Percentiles rank a stretch among this genome's conserved stretches.
These are phyloP conservation scores for Oryzias sinensis DNA, from an alignment of 2,797 vertebrate species.

Conservation along the genomic window DNA sequence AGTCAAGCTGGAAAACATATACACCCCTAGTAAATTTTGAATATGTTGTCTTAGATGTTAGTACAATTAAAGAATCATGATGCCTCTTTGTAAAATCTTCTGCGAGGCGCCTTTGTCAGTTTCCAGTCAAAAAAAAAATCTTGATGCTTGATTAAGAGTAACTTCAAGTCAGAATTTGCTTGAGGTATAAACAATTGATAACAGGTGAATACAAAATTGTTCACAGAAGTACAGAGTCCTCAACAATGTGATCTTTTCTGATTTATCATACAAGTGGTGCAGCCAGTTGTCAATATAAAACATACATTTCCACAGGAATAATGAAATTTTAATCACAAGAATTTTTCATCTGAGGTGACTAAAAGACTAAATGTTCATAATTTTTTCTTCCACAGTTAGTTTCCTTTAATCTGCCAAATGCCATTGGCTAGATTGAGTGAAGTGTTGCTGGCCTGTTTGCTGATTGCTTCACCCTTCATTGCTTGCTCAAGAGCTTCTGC, in stretches of 20 bases:
- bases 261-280: not conserved
- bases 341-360: not conserved
- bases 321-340: slow-evolving; percentile 7
- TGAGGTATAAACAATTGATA: too few relatives aligned
- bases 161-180: too few relatives aligned
- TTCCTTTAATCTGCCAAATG: slow-evolving; percentile 72
- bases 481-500: slow-evolving; percentile 73
- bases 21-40: too few relatives aligned
- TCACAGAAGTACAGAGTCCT: too few relatives aligned
- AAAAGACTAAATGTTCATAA: not conserved
- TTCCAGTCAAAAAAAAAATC: too few relatives aligned
- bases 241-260: not conserved
- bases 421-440: slow-evolving; percentile 86
- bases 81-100: too few relatives aligned
- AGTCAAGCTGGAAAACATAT: too few relatives aligned
- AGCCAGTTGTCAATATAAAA: not conserved
- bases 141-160: too few relatives aligned
- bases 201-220: too few relatives aligned
- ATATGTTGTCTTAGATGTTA: too few relatives aligned
- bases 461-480: slow-evolving; percentile 60
- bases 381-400: slow-evolving; percentile 36
- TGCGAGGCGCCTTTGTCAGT: too few relatives aligned
- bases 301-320: slow-evolving; percentile 28
- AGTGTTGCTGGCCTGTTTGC: slow-evolving; percentile 75
- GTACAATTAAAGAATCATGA: too few relatives aligned